Evolutionary conservation across 2,888 invertebrate genomes (phyloP), one percentile per base, ranked within the genome.

Genomic region (Cryptophagus acutangulus): DNA sequence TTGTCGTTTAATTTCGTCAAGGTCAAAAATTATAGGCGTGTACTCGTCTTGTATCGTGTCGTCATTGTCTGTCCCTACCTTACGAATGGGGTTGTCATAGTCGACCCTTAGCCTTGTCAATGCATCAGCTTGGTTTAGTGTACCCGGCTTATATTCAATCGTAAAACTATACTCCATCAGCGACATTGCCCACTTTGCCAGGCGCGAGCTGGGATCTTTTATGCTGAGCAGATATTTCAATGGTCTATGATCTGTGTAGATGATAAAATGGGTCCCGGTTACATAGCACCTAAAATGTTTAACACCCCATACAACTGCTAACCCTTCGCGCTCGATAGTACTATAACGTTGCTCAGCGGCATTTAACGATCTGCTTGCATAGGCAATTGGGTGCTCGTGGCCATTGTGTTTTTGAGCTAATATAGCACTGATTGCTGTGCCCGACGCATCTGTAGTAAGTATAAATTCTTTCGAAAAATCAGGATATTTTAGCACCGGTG

Each of bases 161-260:
- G 20, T 36, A 15, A 33, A 45, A 9, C 34, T 12, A 17, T 45
- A 38, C 26, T 46, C 42, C 2, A 28, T 13, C 28, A 40, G 25
- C 8, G 20, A 6, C 18, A 42, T 3, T 35, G 37, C 31, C 54
- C 56, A 58, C 14, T 55, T 18, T 0, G 42, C 38, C 31, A 57
- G 25, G 10, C 48, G 20, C 1, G 46, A 46, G 8, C 42, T 42
- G 2, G 49, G 50, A 33, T 51, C 49, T 17, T 46, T 52, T 3
- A 46, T 36, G 6, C 30, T 33, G n/a, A 45, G 15, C 3, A 56
- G 33, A 46, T 50, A 57, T 8, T 35, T 18, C 18, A 57, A 26
- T 1, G 56, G 49, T 36, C 31, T 30, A 33, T 58, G 57, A 43
- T 59, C 58, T 0, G 53, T 58, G 4, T 51, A 44, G 9, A 60